Conservation (phyloP, 2,797 vertebrate genomes). For the Molossus molossus region DNA sequence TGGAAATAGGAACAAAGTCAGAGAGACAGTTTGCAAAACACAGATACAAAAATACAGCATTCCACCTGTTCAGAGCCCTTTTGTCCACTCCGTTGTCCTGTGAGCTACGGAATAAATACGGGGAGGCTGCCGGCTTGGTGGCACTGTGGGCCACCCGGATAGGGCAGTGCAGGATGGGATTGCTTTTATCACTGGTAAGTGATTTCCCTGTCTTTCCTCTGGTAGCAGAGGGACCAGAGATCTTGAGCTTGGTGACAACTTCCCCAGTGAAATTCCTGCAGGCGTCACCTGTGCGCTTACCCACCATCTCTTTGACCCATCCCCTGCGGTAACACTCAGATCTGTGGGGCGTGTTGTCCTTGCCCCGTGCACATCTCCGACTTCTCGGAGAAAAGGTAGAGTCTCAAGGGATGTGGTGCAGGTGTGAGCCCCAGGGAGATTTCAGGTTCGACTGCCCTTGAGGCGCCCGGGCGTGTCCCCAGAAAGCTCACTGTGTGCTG, state of each 20-base stretch:
- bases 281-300: neutral
- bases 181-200: neutral
- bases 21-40: neutral
- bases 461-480: accelerated
- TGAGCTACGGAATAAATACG: accelerated
- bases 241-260: neutral
- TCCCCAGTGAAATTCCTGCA: neutral
- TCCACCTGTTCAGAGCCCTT: neutral
- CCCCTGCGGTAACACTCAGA: neutral
- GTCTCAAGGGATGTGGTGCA: neutral
- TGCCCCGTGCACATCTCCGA: accelerated
- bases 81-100: accelerated
- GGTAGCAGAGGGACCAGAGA: neutral
- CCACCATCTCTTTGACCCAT: neutral
- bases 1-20: neutral
- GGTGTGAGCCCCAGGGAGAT: neutral
- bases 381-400: neutral
- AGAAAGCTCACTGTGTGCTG: too few species aligned
- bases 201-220: neutral
- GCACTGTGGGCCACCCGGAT: accelerated
- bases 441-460: neutral
- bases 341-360: neutral
- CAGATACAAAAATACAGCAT: accelerated
- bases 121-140: accelerated
- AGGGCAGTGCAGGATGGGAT: neutral